These are phyloP conservation scores for Romanogobio albipinnatus DNA, from an alignment of 2,113 vertebrate genomes.

Conservation along the genomic window DNA sequence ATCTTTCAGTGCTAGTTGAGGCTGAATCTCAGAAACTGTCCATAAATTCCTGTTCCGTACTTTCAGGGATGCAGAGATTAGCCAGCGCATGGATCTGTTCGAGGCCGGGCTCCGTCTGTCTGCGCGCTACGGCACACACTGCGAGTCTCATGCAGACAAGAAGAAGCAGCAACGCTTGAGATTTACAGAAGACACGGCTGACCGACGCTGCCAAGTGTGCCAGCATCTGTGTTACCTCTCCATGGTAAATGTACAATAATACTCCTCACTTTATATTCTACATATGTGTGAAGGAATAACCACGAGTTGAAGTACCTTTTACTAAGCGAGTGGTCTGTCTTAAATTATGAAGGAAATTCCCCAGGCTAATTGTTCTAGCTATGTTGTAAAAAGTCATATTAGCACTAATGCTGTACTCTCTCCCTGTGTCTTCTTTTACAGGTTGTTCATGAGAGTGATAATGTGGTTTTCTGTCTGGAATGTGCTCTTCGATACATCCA, in stretches of 20 bases:
- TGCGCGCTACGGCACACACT: slow-evolving; percentile 83
- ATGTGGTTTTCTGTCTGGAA: slow-evolving; percentile 90
- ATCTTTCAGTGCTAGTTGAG: no score
- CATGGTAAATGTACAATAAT: slow-evolving; percentile 78
- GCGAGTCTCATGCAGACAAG: slow-evolving; percentile 71
- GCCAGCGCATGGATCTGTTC: slow-evolving; percentile 84
- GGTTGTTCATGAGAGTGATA: slow-evolving; percentile 90
- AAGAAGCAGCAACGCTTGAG: slow-evolving; percentile 88
- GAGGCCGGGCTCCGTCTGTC: slow-evolving; percentile 85
- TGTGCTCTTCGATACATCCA: slow-evolving; percentile 87
- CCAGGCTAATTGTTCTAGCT: neutral
- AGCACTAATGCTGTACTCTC: neutral
- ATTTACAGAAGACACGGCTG: slow-evolving; percentile 84
- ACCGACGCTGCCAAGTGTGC: slow-evolving; percentile 87
- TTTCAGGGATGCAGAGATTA: slow-evolving; percentile 87
- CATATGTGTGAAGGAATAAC: neutral
- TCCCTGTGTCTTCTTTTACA: slow-evolving; percentile 48
- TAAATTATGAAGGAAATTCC: neutral
- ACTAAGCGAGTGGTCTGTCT: neutral
- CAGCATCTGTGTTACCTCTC: slow-evolving; percentile 90
- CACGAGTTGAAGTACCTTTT: neutral
- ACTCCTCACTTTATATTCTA: neutral
- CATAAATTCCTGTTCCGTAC: neutral
- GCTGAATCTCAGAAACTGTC: no score
- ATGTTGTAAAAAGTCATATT: neutral